These are phyloP conservation scores for Genyomyrus donnyi DNA, from an alignment of 2,113 vertebrate species.

Conservation along the genomic window DNA sequence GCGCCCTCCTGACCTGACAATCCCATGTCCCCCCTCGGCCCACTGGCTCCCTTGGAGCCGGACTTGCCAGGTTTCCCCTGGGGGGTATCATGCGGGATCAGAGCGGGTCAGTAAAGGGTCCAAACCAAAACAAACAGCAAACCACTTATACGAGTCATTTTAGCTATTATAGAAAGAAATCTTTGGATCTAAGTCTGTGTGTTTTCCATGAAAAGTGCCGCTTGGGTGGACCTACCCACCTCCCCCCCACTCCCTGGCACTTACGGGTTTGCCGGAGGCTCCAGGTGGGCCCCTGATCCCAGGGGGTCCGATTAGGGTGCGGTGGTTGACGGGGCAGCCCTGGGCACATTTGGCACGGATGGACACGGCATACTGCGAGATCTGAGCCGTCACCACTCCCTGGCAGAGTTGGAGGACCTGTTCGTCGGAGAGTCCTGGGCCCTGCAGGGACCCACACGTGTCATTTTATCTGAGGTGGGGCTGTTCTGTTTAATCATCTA, in stretches of 20 bases:
- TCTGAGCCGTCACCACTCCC: constrained; percentile 54
- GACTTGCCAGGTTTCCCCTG: constrained; percentile 59
- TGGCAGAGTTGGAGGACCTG: constrained; percentile 64
- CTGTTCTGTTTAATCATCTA: background rate
- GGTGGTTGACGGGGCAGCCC: constrained; percentile 62
- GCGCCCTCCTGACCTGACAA: constrained; percentile 55
- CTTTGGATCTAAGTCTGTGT: background rate
- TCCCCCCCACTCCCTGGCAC: constrained; percentile 11
- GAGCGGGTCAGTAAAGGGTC: background rate
- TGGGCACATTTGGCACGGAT: constrained; percentile 57
- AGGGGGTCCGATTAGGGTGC: constrained; percentile 56
- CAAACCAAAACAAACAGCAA: background rate
- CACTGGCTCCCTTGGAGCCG: constrained; percentile 48
- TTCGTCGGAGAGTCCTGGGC: constrained; percentile 60
- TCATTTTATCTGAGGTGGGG: background rate
- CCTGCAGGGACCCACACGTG: constrained; percentile 40
- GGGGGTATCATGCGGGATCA: background rate
- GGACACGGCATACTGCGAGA: constrained; percentile 60
- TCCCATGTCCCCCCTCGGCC: constrained; percentile 47
- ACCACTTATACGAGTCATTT: background rate
- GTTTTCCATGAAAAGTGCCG: background rate
- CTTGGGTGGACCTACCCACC: background rate
- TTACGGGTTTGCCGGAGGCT: constrained; percentile 49
- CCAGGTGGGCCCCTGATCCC: constrained; percentile 47
- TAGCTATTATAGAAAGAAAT: background rate